phyloP scores from a whole-genome alignment of 2,888 invertebrate genomes.

The Ptilodon capucinus region DNA sequence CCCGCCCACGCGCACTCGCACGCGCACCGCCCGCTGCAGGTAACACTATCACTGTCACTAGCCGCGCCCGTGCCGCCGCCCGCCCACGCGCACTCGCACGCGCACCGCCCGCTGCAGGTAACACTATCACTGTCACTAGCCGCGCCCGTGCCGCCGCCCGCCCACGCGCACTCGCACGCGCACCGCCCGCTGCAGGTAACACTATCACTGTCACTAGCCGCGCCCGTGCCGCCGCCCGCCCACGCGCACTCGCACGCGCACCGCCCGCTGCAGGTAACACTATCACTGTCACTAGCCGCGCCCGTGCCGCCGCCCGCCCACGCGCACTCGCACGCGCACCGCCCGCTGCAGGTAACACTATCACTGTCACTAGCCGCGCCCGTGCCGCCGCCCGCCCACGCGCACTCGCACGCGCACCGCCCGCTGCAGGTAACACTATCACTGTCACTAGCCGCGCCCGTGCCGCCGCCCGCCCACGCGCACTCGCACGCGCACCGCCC shows the following conservation, averaged over 20 bases:
- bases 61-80: constrained; percentile 48
- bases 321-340: constrained; percentile 53
- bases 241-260: constrained; percentile 41
- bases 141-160: constrained; percentile 41
- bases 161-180: constrained; percentile 37
- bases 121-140: constrained; percentile 82
- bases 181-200: constrained; percentile 78
- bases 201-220: constrained; percentile 80
- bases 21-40: constrained; percentile 73
- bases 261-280: no score
- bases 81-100: constrained; percentile 31
- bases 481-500: constrained; percentile 59
- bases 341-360: no score
- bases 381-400: constrained; percentile 43
- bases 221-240: constrained; percentile 43
- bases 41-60: constrained; percentile 82
- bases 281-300: constrained; percentile 78
- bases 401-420: constrained; percentile 54
- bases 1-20: constrained; percentile 35
- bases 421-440: no score
- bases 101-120: constrained; percentile 77
- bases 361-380: constrained; percentile 76
- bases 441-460: constrained; percentile 70
- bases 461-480: constrained; percentile 44
- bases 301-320: constrained; percentile 43